Evolutionary conservation across 2,797 vertebrate genomes (phyloP).

Genomic region (Lithobates pipiens): DNA sequence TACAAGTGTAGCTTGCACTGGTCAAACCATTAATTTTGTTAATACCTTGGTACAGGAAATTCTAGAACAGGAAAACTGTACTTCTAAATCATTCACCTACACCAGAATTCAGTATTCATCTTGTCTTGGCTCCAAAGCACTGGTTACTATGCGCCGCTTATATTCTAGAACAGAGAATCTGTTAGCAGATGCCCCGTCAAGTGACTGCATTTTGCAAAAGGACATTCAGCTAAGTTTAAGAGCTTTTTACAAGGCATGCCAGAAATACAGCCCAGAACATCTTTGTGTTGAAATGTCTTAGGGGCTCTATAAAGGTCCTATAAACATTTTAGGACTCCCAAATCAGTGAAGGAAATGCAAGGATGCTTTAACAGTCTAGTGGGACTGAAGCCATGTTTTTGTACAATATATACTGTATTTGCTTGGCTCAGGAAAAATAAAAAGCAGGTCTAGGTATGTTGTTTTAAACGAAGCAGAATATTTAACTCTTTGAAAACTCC

Average conservation of each 20-base stretch:
- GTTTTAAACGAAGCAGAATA: background rate
- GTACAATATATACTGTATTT: slow-evolving; percentile 41
- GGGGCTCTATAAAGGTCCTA: slow-evolving; percentile 52
- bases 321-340: slow-evolving; percentile 59
- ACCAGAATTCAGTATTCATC: slow-evolving; percentile 37
- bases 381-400: slow-evolving; percentile 47
- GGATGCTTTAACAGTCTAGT: slow-evolving; percentile 45
- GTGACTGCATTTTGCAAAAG: slow-evolving; percentile 42
- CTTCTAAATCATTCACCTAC: slow-evolving; percentile 47
- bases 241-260: slow-evolving; percentile 40
- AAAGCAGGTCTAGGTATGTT: background rate
- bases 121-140: slow-evolving; percentile 30
- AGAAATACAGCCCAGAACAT: slow-evolving; percentile 54
- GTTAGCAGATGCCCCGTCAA: slow-evolving; percentile 55
- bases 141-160: slow-evolving; percentile 35
- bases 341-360: slow-evolving; percentile 53
- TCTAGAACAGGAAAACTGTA: slow-evolving; percentile 32
- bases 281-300: slow-evolving; percentile 56
- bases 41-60: slow-evolving; percentile 39
- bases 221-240: slow-evolving; percentile 54
- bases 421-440: slow-evolving; percentile 38
- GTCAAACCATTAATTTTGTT: slow-evolving; percentile 23
- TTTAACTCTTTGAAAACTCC: slow-evolving; percentile 16
- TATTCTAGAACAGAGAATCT: slow-evolving; percentile 47
- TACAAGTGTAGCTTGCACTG: background rate